Percentiles rank a stretch among this genome's conserved stretches.
These are phyloP conservation scores for Ischnura elegans DNA, from an alignment of 2,888 invertebrate species.

Conservation along the genomic window DNA sequence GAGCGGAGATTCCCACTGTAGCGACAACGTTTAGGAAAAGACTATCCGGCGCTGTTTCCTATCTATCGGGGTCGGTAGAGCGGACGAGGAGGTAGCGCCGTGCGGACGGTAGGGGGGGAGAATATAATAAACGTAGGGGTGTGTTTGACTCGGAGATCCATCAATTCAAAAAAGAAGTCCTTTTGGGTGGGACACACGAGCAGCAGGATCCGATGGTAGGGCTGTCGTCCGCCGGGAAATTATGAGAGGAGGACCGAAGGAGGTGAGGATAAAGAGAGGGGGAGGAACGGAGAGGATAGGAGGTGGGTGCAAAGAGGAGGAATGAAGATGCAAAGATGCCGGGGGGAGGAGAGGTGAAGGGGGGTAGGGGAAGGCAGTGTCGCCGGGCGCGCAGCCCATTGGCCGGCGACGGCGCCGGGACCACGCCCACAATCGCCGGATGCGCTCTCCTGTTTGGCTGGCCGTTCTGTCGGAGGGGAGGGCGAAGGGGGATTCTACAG, in stretches of 20 bases:
- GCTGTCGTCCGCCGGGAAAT: constrained; percentile 2
- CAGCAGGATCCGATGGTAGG: background rate
- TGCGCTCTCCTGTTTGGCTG: constrained; percentile 60
- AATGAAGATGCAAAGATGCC: constrained; percentile 53
- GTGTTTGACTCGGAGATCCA: background rate
- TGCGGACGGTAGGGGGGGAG: background rate
- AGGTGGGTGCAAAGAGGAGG: constrained; percentile 69
- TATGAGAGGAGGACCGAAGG: background rate
- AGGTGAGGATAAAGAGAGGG: background rate
- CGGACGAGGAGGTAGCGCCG: background rate
- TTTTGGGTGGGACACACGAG: no score
- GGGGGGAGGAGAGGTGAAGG: constrained; percentile 66
- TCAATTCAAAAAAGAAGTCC: background rate
- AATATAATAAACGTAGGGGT: background rate
- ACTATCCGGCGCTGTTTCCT: no score
- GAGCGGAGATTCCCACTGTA: no score
- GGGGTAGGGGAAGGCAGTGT: constrained; percentile 68
- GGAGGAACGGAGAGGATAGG: constrained; percentile 31
- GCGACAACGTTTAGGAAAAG: no score
- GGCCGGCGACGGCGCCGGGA: constrained; percentile 26
- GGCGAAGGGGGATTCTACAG: background rate
- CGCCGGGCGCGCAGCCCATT: constrained; percentile 63
- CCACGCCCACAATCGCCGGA: constrained; percentile 56
- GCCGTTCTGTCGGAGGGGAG: background rate
- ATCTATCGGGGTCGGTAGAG: no score